Base-by-base conservation (phyloP, 1,140 invertebrate species). In the Vollenhovia emeryi region DNA sequence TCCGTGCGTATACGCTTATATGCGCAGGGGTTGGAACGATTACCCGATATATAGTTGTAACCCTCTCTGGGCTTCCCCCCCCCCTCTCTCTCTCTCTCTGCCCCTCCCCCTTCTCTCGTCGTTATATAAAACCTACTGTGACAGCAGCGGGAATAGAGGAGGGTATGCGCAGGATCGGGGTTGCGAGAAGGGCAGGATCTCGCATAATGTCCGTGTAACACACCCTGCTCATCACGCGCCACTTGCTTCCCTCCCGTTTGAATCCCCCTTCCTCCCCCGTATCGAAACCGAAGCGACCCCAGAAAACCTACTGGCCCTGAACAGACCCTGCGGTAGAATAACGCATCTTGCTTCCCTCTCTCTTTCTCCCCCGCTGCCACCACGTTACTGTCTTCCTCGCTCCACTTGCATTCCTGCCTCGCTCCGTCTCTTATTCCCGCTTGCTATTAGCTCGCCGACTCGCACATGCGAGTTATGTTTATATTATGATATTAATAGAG, bases 401-500 rank as follows among this genome's bases (percentile, higher is more conserved):
- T 76, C n/a, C 21, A 30, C 55, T 78, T n/a, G 40, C 57, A 33
- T 64, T 64, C 57, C 18, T 64, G 24, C n/a, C 59, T 48, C 33
- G 43, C 71, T 86, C 59, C 18, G 30, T 78, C 78, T 33, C 79
- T 64, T 62, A n/a, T 71, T 68, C 74, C 18, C 48, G 78, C 52
- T 86, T 76, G 85, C 86, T 75, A 73, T 57, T 71, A 85, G 87
- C 85, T 69, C 86, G 85, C 80, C 85, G 88, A 87, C 90, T 87
- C 84, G 86, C 82, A 84, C 83, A 71, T 82, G 86, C 86, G 87
- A 92, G 91, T 94, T 94, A 94, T 94, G 93, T 94, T 94, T 94
- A 94, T 94, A 94, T 94, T 94, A 94, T 92, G 93, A 94, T 94
- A 94, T 94, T 94, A 94, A 94, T 94, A 93, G 92, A 91, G 91